phyloP scores from a whole-genome alignment of 2,113 vertebrate species.

The Cebidichthys violaceus region DNA sequence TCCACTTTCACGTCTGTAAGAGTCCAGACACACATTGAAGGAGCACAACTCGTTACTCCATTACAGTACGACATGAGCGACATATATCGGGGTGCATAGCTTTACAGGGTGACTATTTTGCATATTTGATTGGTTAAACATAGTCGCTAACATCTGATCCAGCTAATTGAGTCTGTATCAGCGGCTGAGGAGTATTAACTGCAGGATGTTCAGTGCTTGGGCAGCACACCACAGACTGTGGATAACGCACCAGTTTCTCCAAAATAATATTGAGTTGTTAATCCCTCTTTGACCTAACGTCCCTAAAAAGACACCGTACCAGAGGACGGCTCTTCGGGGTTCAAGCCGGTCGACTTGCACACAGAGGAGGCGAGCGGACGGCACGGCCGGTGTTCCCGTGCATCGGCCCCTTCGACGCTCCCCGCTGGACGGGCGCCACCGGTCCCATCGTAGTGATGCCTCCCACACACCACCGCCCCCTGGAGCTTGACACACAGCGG shows the following conservation, averaged over 20 bases:
- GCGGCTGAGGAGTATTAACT: neutral
- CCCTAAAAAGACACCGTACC: constrained; percentile 45
- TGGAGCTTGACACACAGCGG: constrained; percentile 90
- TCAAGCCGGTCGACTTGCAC: constrained; percentile 19
- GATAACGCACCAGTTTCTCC: constrained; percentile 16
- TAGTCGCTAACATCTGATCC: neutral
- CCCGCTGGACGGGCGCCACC: constrained; percentile 20
- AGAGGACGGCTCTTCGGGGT: constrained; percentile 7
- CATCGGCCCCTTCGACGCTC: constrained; percentile 8
- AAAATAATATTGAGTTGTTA: constrained; percentile 8
- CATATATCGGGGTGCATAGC: neutral
- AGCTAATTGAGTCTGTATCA: neutral
- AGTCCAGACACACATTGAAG: constrained; percentile 1
- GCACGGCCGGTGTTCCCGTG: neutral
- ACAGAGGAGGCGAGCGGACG: constrained; percentile 7
- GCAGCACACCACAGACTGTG: neutral
- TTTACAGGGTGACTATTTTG: neutral
- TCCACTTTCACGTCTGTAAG: constrained; percentile 54
- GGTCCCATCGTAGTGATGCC: constrained; percentile 30
- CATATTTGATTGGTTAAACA: neutral
- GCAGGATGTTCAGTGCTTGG: neutral
- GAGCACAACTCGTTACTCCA: neutral
- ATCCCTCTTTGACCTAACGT: neutral
- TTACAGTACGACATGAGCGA: neutral
- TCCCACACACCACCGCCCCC: constrained; percentile 72